Evolutionary conservation across 92 coral and sea anemone genomes (phyloP), one percentile per base, ranked within the genome.

Genomic region (Porites evermanni): DNA sequence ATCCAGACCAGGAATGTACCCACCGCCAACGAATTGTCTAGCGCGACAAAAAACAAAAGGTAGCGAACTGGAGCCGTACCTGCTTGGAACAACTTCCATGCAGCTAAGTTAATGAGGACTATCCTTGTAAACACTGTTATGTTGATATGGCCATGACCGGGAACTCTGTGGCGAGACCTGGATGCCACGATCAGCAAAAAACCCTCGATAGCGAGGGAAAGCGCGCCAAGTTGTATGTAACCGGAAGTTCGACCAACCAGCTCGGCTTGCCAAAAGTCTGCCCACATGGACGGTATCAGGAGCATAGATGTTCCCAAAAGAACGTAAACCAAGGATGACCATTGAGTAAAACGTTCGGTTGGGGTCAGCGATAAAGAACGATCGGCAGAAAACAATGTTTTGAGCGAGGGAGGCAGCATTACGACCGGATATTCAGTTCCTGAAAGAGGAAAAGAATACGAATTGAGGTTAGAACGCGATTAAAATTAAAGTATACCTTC

Each of bases 251-350:
- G 77, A 38, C 85, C 85, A 13, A 69, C 67, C 24, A 81, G 85
- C 67, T 56, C 85, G 68, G 59, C 77, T 1, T 81, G 19, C 77
- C 77, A 81, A 63, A 81, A 4, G 6, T 26, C 6, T 53, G 53
- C 77, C 85, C 85, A 81, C 58, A 81, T 32, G 85, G 85, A 81
- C 29, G 85, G 85, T 3, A 50, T 16, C 18, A 81, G 77, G 26
- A 81, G 75, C 77, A 70, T 81, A 5, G 76, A 53, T 24, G 17
- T 24, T 8, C 85, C 85, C 18, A 68, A 26, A 26, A 81, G 67
- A 38, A 68, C 53, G 85, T 81, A 81, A 7, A 26, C 53, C 67
- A 81, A 53, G 51, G 85, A 81, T 1, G 85, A 53, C 77, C 67
- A 81, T 18, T 81, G 85, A 0, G 85, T 69, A 12, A 81, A 69